Conservation (phyloP, 2,797 vertebrate genomes). For the Darevskia nairensis region DNA sequence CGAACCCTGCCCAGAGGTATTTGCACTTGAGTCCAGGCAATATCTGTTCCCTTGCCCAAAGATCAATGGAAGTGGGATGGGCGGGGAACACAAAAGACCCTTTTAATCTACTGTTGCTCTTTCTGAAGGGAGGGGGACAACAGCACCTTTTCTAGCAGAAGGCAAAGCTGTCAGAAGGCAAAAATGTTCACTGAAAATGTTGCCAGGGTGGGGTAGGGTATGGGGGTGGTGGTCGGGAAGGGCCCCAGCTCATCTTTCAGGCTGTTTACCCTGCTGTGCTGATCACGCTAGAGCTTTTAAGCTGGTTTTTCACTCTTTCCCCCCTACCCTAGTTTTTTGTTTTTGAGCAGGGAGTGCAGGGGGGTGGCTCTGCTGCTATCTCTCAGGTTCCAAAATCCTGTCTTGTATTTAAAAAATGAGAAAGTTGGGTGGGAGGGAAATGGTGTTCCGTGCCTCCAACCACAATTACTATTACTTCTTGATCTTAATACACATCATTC, state of each 20-base stretch:
- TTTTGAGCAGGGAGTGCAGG: not conserved
- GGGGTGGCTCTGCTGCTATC: not conserved
- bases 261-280: not conserved
- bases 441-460: not conserved
- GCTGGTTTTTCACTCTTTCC: not conserved
- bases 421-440: not conserved
- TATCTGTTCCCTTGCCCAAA: not conserved
- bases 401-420: not conserved
- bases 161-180: no score
- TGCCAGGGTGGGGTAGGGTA: no score
- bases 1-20: not conserved
- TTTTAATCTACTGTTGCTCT: no score
- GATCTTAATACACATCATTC: no score
- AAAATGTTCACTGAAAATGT: no score
- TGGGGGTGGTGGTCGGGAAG: no score
- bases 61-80: not conserved
- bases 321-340: no score
- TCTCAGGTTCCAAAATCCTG: not conserved
- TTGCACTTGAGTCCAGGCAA: not conserved
- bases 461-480: not conserved
- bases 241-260: no score
- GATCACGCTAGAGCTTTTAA: not conserved
- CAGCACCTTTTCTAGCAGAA: not conserved
- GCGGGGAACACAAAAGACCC: no score
- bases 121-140: not conserved